Percentiles rank a stretch among this genome's conserved stretches.
phyloP scores from a whole-genome alignment of 2,888 invertebrate genomes.

The Bombylius discolor region DNA sequence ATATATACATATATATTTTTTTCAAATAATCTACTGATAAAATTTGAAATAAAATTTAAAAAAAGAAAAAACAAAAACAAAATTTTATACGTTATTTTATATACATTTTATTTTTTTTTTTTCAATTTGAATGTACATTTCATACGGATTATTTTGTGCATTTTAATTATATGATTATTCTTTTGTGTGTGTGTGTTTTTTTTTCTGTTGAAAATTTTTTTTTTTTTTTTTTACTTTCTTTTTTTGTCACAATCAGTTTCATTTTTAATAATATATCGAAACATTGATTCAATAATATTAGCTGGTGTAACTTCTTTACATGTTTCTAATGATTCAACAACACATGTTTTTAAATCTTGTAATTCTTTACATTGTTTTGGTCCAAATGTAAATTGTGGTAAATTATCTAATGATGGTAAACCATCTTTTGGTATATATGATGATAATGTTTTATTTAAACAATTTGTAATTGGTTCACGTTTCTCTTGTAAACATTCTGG shows the following conservation, averaged over 20 bases:
- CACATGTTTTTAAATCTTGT: neutral
- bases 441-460: slow-evolving; percentile 49
- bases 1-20: too few species aligned
- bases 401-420: slow-evolving; percentile 33
- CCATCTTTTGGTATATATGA: slow-evolving; percentile 38
- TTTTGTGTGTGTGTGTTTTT: too few species aligned
- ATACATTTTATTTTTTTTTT: too few species aligned
- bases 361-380: slow-evolving; percentile 31
- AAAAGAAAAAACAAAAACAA: too few species aligned
- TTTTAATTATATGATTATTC: too few species aligned
- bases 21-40: too few species aligned
- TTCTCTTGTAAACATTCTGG: slow-evolving; percentile 56
- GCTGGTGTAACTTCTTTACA: slow-evolving; percentile 58
- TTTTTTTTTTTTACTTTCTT: neutral
- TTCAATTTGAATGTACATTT: too few species aligned
- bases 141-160: too few species aligned
- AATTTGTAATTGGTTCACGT: slow-evolving; percentile 45
- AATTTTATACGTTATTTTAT: too few species aligned
- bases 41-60: too few species aligned
- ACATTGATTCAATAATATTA: slow-evolving; percentile 57
- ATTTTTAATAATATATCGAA: slow-evolving; percentile 47
- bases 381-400: slow-evolving; percentile 49
- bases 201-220: too few species aligned
- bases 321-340: slow-evolving; percentile 30
- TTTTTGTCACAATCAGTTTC: slow-evolving; percentile 43